Evolutionary conservation across 2,797 vertebrate species (phyloP), one percentile per base, ranked within the genome.

Genomic region (Pangasius macronema): DNA sequence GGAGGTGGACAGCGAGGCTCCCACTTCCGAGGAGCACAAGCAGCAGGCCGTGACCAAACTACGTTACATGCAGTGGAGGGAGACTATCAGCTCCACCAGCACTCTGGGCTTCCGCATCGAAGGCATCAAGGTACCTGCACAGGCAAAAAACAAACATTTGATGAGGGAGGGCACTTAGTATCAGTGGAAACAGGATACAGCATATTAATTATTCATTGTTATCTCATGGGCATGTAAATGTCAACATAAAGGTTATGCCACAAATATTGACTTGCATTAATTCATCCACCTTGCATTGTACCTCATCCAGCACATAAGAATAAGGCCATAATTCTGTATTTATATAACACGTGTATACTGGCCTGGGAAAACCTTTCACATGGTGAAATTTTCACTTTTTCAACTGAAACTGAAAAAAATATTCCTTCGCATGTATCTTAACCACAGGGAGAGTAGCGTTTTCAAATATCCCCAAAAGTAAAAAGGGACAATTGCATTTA

Each of bases 1-100:
- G 92, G 98, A 98, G 61, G 97, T 99, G 93, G 98, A 99, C 93
- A 93, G 95, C 0, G 93, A 95, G 22, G 97, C 97, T 33, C 98
- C 99, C 9, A 99, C 97, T 0, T 91, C 94, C 18, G 95, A 98
- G 90, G 99, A 99, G 87, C 97, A 97, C 1, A 92, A 94, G 3
- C 97, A 98, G 77, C 94, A 91, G 18, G 98, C 96, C 0, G 97
- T 99, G 85, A 99, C 98, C 90, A 99, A 99, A 89, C 98, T 97
- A 2, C 96, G 98, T 59, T 99, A 99, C 94, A 99, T 99, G 99
- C 98, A 99, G 92, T 99, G 99, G 99, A 97, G 99, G 90, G 99
- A 99, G 92, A 98, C 96, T 75, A 96, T 99, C 92, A 99, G 99
- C 94, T 99, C 99, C 91, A 98, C 97, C 89, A 96, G 97, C 93